Evolutionary conservation across 2,797 vertebrate genomes (phyloP), one percentile per base, ranked within the genome.

Genomic region (Lerista edwardsae): DNA sequence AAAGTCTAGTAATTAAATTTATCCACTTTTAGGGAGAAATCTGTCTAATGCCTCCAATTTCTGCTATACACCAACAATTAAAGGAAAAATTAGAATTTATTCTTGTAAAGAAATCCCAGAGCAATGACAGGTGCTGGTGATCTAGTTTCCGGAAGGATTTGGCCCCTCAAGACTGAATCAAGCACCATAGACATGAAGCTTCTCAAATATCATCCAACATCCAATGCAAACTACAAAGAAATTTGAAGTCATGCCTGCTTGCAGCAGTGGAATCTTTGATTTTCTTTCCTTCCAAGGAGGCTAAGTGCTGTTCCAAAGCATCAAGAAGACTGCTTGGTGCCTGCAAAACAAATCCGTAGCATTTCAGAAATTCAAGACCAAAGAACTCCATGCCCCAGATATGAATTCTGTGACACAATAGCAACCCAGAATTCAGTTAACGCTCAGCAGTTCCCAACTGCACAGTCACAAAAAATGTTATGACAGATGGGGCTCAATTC

Each of bases 221-320:
- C 71, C 0, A 0, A 7, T 83, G 62, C 76, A n/a, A 67, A n/a
- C 36, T 65, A 41, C 67, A 64, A 39, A 78, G 17, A 87, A 73
- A 7, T 17, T n/a, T n/a, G 14, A 73, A 87, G 27, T 51, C 65
- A 23, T 95, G 98, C 99, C 99, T 98, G 98, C 98, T 99, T 93
- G 98, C 98, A 92, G 98, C 98, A 65, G 99, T 99, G 80, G 98
- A 99, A 94, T 99, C 99, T 96, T 99, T 99, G 86, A 99, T 99
- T 96, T 99, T 99, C 95, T 99, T 99, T 93, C 99, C 99, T 96
- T 99, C 99, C 94, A 99, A 97, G 91, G 99, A 99, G 94, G 97
- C 99, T 96, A 99, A 97, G 94, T 99, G 99, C 85, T 98, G 98
- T 95, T 99, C 98, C 95, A 99, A 95, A 92, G 98, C 97, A 94